Conservation (phyloP, 2,888 invertebrate species). For the Molorchus minor region DNA sequence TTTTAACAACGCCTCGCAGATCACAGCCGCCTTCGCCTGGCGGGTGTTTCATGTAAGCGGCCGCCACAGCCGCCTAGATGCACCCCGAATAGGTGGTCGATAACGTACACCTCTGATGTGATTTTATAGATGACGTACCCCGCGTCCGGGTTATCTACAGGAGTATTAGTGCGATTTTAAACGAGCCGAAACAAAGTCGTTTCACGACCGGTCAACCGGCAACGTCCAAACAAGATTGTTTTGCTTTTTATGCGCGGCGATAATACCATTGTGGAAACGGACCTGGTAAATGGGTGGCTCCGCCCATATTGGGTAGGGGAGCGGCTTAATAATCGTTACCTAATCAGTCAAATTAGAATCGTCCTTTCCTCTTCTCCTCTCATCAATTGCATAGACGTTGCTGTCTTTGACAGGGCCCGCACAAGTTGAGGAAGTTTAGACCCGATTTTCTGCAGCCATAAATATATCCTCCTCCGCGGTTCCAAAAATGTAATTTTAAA, state of each 20-base stretch:
- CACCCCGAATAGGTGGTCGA: slow-evolving; percentile 49
- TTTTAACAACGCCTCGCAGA: slow-evolving; percentile 58
- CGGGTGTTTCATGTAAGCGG: slow-evolving; percentile 43
- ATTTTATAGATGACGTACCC: slow-evolving; percentile 61
- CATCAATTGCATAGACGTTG: no score
- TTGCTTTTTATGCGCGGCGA: slow-evolving; percentile 40
- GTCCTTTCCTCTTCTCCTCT: no score
- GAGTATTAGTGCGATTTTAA: slow-evolving; percentile 53
- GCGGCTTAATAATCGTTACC: no score
- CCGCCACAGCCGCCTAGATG: slow-evolving; percentile 36
- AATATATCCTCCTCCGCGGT: no score
- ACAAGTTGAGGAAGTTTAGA: no score
- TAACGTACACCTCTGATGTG: slow-evolving; percentile 61
- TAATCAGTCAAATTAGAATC: no score
- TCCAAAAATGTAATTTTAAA: no score
- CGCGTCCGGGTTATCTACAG: slow-evolving; percentile 47
- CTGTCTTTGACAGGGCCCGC: no score
- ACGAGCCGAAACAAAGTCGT: slow-evolving; percentile 57
- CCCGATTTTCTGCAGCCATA: no score
- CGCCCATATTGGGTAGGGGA: no score
- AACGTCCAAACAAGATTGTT: slow-evolving; percentile 38
- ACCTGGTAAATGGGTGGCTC: no score
- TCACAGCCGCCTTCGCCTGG: slow-evolving; percentile 54
- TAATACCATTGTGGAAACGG: slow-evolving; percentile 36
- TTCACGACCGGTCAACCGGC: slow-evolving; percentile 42